Evolutionary conservation across 1,140 invertebrate species (phyloP).

Genomic region (Uloborus diversus): DNA sequence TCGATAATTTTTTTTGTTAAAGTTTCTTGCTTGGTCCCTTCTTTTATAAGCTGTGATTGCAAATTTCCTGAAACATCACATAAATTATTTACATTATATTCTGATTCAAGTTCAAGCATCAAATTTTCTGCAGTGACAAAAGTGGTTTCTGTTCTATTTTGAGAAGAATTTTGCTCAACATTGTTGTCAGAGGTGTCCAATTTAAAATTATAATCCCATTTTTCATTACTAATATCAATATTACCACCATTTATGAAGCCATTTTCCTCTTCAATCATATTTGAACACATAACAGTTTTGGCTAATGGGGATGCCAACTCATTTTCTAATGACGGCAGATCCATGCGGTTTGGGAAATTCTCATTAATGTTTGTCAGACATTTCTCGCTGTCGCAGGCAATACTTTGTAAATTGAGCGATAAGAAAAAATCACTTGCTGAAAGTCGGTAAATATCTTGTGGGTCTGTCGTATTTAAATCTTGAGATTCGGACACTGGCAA

Average conservation of each 20-base stretch:
- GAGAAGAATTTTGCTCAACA: background rate
- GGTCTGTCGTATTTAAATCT: conserved; percentile 65
- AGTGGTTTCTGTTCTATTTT: background rate
- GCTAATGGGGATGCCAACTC: conserved; percentile 56
- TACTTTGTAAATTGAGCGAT: conserved; percentile 83
- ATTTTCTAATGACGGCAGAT: conserved; percentile 61
- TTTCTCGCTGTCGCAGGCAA: conserved; percentile 64
- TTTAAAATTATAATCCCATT: background rate
- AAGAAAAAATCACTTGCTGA: conserved; percentile 72
- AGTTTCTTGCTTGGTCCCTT: background rate
- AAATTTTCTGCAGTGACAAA: background rate
- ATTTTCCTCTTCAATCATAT: conserved; percentile 65
- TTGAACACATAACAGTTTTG: conserved; percentile 55
- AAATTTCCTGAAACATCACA: too few species aligned
- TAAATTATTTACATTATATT: background rate
- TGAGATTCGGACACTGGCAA: conserved; percentile 59
- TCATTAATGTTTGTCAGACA: conserved; percentile 56
- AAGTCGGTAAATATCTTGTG: conserved; percentile 57
- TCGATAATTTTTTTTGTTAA: background rate
- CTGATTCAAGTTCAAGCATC: background rate
- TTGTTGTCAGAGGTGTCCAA: background rate
- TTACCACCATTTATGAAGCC: background rate
- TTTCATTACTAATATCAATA: background rate
- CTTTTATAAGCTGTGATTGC: background rate
- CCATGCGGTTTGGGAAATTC: conserved; percentile 62